Percentiles rank a stretch among this genome's conserved stretches.
phyloP scores from a whole-genome alignment of 2,888 invertebrate genomes.

The Dryomyza anilis region DNA sequence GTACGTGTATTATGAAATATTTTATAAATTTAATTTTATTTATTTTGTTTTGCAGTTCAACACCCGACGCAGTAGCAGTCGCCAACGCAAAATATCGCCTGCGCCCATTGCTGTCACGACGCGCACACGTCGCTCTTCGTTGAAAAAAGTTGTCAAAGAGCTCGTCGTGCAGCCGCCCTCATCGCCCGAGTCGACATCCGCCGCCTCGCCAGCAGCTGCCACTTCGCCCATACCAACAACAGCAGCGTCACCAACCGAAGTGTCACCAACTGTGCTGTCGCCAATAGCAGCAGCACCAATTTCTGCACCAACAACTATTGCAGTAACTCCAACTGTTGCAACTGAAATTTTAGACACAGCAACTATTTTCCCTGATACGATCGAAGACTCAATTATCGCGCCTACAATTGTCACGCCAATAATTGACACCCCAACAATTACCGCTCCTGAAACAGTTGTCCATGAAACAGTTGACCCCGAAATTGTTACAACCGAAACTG shows the following conservation, averaged over 20 bases:
- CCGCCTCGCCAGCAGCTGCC: background rate
- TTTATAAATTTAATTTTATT: background rate
- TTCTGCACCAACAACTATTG: too few relatives aligned
- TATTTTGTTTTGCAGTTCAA: background rate
- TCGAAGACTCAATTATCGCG: too few relatives aligned
- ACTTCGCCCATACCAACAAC: background rate
- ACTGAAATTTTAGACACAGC: too few relatives aligned
- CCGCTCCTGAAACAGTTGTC: too few relatives aligned
- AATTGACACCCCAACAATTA: too few relatives aligned
- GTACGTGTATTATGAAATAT: background rate
- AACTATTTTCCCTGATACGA: too few relatives aligned
- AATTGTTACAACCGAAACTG: too few relatives aligned
- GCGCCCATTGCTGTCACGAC: background rate
- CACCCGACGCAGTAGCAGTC: background rate
- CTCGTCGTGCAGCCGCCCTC: constrained; percentile 10
- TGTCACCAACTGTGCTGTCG: too few relatives aligned
- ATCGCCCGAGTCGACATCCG: constrained; percentile 19
- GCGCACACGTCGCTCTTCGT: constrained; percentile 13
- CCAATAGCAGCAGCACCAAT: too few relatives aligned
- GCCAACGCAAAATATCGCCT: background rate
- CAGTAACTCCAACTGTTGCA: too few relatives aligned
- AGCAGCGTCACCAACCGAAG: background rate
- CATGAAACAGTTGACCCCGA: too few relatives aligned
- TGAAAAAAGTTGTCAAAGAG: constrained; percentile 2
- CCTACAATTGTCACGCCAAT: too few relatives aligned